Percentiles rank a stretch among this genome's conserved stretches.
These are phyloP conservation scores for Drosophila lutescens DNA, from an alignment of 2,888 invertebrate genomes.

Conservation along the genomic window DNA sequence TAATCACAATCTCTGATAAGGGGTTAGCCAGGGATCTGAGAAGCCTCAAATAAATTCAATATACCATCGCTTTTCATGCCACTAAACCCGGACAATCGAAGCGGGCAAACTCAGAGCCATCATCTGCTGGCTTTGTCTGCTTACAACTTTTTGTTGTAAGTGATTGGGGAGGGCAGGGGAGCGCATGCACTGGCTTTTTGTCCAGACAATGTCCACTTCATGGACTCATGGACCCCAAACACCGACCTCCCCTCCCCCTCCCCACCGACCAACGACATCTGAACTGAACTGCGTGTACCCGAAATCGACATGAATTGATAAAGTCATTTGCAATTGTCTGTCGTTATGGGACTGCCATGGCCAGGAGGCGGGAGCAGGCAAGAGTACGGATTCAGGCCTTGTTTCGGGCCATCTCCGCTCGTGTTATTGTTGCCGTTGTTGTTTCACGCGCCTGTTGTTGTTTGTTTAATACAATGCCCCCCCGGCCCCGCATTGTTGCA, in stretches of 20 bases:
- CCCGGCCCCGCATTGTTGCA: conserved; percentile 7
- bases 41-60: not conserved
- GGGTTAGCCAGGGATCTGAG: not conserved
- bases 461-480: conserved; percentile 62
- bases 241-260: not conserved
- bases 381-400: conserved; percentile 9
- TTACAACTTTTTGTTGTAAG: conserved; percentile 57
- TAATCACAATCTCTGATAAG: not conserved
- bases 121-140: conserved; percentile 45
- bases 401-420: conserved; percentile 18
- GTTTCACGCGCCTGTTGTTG: conserved; percentile 69
- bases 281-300: conserved; percentile 63
- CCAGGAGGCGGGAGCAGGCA: conserved; percentile 1
- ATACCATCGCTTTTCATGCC: conserved; percentile 9
- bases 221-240: conserved; percentile 31
- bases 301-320: conserved; percentile 79
- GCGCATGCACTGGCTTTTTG: conserved; percentile 64
- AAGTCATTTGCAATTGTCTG: conserved; percentile 79
- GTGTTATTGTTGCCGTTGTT: conserved; percentile 48
- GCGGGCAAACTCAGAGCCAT: conserved; percentile 15
- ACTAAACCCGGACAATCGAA: conserved; percentile 4
- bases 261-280: conserved; percentile 8
- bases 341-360: conserved; percentile 61
- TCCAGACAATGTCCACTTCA: conserved; percentile 63
- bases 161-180: conserved; percentile 51